Conservation (phyloP, 2,888 invertebrate genomes). For the Emmelina monodactyla region DNA sequence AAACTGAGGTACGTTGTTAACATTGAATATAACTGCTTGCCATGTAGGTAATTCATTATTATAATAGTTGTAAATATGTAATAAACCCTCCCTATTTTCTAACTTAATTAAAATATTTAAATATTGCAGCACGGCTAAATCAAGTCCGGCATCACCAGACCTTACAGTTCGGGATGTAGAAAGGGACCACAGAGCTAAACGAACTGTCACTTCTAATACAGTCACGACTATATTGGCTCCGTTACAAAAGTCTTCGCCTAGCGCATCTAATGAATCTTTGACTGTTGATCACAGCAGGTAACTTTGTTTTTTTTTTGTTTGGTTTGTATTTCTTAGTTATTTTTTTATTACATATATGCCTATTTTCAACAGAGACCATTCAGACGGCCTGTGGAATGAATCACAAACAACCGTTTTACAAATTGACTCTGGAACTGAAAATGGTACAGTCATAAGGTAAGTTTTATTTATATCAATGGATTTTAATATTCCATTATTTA, state of each 20-base stretch:
- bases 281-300: conserved; percentile 76
- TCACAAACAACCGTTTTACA: conserved; percentile 86
- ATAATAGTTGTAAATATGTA: neutral
- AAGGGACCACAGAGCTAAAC: conserved; percentile 35
- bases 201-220: conserved; percentile 32
- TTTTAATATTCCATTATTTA: neutral
- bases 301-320: conserved; percentile 4
- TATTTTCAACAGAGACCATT: conserved; percentile 71
- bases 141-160: conserved; percentile 72
- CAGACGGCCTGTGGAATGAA: conserved; percentile 89
- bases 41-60: neutral
- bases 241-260: conserved; percentile 70
- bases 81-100: neutral
- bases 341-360: neutral
- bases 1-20: conserved; percentile 35
- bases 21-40: neutral
- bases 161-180: conserved; percentile 27
- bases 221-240: conserved; percentile 43
- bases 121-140: conserved; percentile 62
- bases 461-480: neutral
- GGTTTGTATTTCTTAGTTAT: neutral
- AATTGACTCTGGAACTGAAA: conserved; percentile 73
- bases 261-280: conserved; percentile 84
- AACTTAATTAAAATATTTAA: neutral
- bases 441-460: conserved; percentile 66